These are phyloP conservation scores for Oryzias melastigma DNA, from an alignment of 2,113 vertebrate genomes.

Conservation along the genomic window DNA sequence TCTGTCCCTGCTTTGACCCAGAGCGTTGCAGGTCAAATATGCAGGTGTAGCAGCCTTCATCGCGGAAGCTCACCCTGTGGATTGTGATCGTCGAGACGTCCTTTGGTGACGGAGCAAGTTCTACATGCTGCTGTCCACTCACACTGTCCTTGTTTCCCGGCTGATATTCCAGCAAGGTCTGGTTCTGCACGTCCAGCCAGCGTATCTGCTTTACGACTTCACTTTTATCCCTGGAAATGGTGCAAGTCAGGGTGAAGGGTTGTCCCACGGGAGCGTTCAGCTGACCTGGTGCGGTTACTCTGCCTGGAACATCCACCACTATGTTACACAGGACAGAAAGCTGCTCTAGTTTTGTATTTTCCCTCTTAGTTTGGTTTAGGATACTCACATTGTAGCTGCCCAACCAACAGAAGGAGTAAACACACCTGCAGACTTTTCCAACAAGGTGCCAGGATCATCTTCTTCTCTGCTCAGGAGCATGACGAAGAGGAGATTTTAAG, in stretches of 20 bases:
- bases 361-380: not conserved
- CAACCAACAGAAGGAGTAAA: constrained; percentile 63
- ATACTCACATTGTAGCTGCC: constrained; percentile 67
- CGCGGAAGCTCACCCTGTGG: constrained; percentile 71
- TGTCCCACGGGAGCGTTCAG: constrained; percentile 65
- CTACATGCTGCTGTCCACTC: constrained; percentile 74
- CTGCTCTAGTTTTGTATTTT: not conserved
- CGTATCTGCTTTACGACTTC: constrained; percentile 70
- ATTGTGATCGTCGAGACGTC: constrained; percentile 72
- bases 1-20: constrained; percentile 65
- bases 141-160: constrained; percentile 63
- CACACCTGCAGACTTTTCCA: constrained; percentile 63
- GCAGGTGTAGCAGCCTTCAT: constrained; percentile 80
- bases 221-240: constrained; percentile 48
- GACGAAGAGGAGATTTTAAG: constrained; percentile 6
- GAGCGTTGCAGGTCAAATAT: constrained; percentile 72
- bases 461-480: constrained; percentile 47
- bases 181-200: constrained; percentile 75
- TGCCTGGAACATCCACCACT: constrained; percentile 56
- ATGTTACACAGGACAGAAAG: not conserved
- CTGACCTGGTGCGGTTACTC: constrained; percentile 61
- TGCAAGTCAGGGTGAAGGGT: constrained; percentile 76
- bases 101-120: constrained; percentile 54
- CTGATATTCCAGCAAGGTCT: constrained; percentile 71
- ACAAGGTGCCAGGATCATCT: constrained; percentile 49